phyloP scores from a whole-genome alignment of 2,888 invertebrate genomes.

The Trimorus sp. region DNA sequence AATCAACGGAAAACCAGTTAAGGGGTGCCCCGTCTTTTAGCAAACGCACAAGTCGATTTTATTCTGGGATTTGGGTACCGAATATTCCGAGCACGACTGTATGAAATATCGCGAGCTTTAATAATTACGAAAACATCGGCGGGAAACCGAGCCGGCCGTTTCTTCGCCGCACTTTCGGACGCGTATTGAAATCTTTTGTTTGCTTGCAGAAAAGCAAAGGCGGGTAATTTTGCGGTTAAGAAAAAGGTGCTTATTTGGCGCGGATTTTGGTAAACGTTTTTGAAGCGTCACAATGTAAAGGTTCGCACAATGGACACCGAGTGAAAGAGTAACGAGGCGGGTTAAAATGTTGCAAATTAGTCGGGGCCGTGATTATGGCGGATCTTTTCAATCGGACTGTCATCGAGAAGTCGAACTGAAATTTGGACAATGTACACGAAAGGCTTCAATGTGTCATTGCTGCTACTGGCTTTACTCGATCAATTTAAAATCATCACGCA shows the following conservation, averaged over 20 bases:
- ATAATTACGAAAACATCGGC: conserved; percentile 21
- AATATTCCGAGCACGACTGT: conserved; percentile 19
- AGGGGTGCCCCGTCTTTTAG: conserved; percentile 27
- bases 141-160: conserved; percentile 9
- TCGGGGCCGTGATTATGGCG: background rate
- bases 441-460: background rate
- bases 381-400: conserved; percentile 15
- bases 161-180: conserved; percentile 9
- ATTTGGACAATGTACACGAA: conserved; percentile 1
- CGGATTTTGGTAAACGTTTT: conserved; percentile 27
- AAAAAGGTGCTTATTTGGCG: conserved; percentile 31
- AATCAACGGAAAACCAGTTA: conserved; percentile 33
- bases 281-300: conserved; percentile 24
- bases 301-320: conserved; percentile 3
- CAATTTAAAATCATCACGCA: background rate
- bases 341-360: background rate
- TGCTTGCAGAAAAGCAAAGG: conserved; percentile 18
- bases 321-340: conserved; percentile 4
- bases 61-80: conserved; percentile 14
- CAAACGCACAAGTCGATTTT: conserved; percentile 17
- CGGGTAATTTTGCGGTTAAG: conserved; percentile 26
- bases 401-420: conserved; percentile 1
- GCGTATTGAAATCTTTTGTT: conserved; percentile 25
- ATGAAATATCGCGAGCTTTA: conserved; percentile 25
- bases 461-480: background rate